phyloP scores from a whole-genome alignment of 2,113 vertebrate genomes.

The Odontesthes bonariensis region DNA sequence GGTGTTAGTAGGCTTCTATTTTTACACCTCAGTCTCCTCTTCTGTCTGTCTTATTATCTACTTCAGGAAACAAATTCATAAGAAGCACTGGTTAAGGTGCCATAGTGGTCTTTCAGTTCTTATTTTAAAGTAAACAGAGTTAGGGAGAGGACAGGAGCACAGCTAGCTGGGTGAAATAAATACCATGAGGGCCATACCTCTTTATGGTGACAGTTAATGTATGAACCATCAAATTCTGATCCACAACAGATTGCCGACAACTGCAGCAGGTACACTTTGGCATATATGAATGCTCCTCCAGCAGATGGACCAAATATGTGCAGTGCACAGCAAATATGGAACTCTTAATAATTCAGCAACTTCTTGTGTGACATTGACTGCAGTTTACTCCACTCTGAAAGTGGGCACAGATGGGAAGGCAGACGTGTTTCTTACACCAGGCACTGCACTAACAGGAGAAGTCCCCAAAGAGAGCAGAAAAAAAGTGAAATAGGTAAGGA shows the following conservation, averaged over 20 bases:
- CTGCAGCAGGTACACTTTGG: constrained; percentile 80
- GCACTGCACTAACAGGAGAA: constrained; percentile 84
- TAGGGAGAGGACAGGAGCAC: constrained; percentile 11
- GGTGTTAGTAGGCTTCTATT: constrained; percentile 67
- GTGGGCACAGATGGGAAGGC: constrained; percentile 85
- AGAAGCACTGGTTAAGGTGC: constrained; percentile 1
- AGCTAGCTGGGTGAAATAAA: constrained; percentile 12
- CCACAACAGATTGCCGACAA: constrained; percentile 79
- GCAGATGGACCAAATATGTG: constrained; percentile 86
- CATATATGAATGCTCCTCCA: constrained; percentile 76
- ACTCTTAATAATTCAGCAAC: constrained; percentile 88
- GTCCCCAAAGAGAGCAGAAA: constrained; percentile 80
- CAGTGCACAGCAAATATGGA: constrained; percentile 83
- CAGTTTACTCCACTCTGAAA: constrained; percentile 83
- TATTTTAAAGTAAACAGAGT: constrained; percentile 27
- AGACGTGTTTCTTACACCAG: constrained; percentile 81
- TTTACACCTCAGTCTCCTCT: constrained; percentile 43
- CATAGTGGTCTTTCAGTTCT: neutral
- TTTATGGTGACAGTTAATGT: constrained; percentile 70
- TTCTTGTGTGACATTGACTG: constrained; percentile 85
- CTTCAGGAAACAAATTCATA: constrained; percentile 32
- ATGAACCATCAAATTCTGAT: constrained; percentile 78
- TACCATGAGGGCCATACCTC: constrained; percentile 62
- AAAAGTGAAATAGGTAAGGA: constrained; percentile 79
- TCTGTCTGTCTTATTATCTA: constrained; percentile 42